phyloP scores from a whole-genome alignment of 2,113 vertebrate genomes.

The Amia ocellicauda region DNA sequence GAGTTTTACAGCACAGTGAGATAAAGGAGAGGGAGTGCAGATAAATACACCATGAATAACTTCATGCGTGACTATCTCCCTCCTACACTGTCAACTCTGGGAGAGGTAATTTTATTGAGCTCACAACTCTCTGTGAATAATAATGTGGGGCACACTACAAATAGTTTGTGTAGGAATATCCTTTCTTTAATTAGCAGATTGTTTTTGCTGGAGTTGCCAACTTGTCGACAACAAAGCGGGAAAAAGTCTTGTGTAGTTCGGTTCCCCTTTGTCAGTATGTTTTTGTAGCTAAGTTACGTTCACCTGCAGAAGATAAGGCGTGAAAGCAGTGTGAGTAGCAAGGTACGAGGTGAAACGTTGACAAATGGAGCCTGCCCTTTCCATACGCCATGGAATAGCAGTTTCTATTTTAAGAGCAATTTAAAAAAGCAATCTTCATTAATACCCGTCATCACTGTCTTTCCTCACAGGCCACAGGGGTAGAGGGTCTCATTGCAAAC shows the following conservation, averaged over 20 bases:
- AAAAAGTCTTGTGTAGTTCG: neutral
- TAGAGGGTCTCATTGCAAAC: neutral
- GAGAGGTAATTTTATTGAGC: conserved; percentile 4
- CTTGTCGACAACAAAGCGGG: too few relatives aligned
- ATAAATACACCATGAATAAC: neutral
- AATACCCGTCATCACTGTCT: neutral
- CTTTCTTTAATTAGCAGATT: neutral
- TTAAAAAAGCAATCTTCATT: neutral
- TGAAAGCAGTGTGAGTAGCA: neutral
- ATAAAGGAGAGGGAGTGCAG: neutral
- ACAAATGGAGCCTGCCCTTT: neutral
- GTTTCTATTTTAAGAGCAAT: conserved; percentile 2
- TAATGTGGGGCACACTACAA: neutral
- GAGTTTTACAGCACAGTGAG: too few relatives aligned
- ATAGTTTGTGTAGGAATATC: too few relatives aligned
- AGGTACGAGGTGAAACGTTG: too few relatives aligned
- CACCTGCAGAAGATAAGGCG: neutral
- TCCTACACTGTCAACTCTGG: conserved; percentile 6
- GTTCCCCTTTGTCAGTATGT: neutral
- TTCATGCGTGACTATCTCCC: neutral
- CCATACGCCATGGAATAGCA: neutral
- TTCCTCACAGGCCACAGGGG: neutral
- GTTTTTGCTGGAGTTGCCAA: too few relatives aligned
- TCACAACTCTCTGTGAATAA: conserved; percentile 3
- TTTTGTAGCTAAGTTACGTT: neutral